Conservation (phyloP, 2,888 invertebrate species). For the Metopia argyrocephala region DNA sequence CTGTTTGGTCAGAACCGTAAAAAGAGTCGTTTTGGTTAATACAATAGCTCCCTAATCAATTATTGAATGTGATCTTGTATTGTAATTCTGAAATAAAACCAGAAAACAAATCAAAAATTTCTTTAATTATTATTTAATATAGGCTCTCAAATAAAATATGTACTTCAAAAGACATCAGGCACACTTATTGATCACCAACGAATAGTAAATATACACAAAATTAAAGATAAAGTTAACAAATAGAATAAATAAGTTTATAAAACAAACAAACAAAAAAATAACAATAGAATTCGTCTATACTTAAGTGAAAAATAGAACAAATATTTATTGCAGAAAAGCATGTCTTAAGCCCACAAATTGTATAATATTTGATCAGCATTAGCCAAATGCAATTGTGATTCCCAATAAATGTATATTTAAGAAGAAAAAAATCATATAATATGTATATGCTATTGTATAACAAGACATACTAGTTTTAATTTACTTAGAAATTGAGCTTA, state of each 20-base stretch:
- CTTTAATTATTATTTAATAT: too few relatives aligned
- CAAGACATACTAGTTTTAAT: neutral
- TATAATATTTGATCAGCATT: slow-evolving; percentile 44
- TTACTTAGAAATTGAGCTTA: too few relatives aligned
- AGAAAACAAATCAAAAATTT: too few relatives aligned
- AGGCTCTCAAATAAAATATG: too few relatives aligned
- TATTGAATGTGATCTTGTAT: too few relatives aligned
- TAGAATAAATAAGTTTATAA: neutral
- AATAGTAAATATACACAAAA: slow-evolving; percentile 16
- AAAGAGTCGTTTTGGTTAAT: too few relatives aligned
- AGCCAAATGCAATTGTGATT: slow-evolving; percentile 53
- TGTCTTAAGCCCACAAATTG: too few relatives aligned
- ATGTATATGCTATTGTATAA: neutral
- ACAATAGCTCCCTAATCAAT: too few relatives aligned
- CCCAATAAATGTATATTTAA: slow-evolving; percentile 48
- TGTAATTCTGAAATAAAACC: too few relatives aligned
- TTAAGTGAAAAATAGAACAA: too few relatives aligned
- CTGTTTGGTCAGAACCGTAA: too few relatives aligned
- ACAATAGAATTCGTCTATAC: slow-evolving; percentile 48
- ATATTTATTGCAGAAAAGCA: too few relatives aligned
- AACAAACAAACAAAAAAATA: slow-evolving; percentile 55
- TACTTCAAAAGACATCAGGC: neutral
- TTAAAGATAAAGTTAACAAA: slow-evolving; percentile 32
- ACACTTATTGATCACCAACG: slow-evolving; percentile 24
- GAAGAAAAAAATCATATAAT: slow-evolving; percentile 12